Base-by-base conservation (phyloP, 1,140 invertebrate species). In the Thaumatotibia leucotreta region DNA sequence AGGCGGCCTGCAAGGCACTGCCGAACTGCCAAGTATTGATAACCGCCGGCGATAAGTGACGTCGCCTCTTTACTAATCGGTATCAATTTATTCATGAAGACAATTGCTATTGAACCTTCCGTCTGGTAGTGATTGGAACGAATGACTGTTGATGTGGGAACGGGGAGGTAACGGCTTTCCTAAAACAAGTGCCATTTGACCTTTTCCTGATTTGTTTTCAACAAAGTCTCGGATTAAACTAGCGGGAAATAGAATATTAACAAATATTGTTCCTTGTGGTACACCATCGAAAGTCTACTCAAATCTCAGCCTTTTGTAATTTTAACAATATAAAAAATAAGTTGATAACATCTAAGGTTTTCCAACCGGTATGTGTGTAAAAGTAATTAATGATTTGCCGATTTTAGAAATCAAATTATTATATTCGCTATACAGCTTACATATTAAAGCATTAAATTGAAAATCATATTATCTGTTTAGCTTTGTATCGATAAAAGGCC, bases 11-110 rank as follows among this genome's bases (percentile, higher is more conserved):
- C 67, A 64, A 45, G 31, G 63, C 67, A 89, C 84, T 89, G 85
- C 69, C 73, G 73, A 74, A 69, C 52, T 73, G 74, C 73, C 76
- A 82, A 83, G 76, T 82, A 80, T 87, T 86, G 86, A 89, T 89
- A 89, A 89, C 75, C 75, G 63, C 33, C 33, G 63, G 67, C 71
- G 68, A 50, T 67, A 24, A 58, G 64, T 49, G 35, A 81, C 82
- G 80, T 84, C 83, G 87, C 72, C 79, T 85, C 78, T 86, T 87
- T 82, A 86, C 82, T 86, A 85, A 86, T 84, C 81, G 83, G 82
- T 75, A 83, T 86, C 86, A 87, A 89, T 87, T 89, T 85, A 79
- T 77, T 80, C 76, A 76, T 76, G 78, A 70, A 82, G 76, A 83
- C 83, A 87, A 86, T 87, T 86, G 82, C 50, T 14, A 65, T 70